A percentile compares a stretch with the other conserved stretches of the same genome.
Conservation (phyloP, 2,797 vertebrate genomes). For the Picus viridis region DNA sequence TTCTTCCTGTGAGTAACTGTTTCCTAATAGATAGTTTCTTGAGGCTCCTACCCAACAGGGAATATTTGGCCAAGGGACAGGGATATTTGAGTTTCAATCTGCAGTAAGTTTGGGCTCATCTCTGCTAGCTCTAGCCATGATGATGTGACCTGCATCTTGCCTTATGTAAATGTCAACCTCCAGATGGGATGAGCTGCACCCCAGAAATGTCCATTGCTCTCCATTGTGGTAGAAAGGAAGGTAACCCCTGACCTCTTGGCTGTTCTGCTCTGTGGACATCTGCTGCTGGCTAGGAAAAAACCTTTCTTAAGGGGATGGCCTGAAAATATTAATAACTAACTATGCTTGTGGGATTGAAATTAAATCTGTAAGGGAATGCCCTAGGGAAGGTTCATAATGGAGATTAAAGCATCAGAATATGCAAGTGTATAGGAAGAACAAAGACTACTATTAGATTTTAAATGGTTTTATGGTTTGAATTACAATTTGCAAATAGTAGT, state of each 20-base stretch:
- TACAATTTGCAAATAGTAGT: slow-evolving; percentile 10
- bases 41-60: neutral
- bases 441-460: slow-evolving; percentile 28
- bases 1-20: neutral
- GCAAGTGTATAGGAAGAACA: slow-evolving; percentile 40
- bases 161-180: neutral
- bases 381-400: slow-evolving; percentile 23
- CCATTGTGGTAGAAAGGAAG: neutral
- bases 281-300: slow-evolving; percentile 24
- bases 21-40: neutral
- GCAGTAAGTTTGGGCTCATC: neutral
- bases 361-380: slow-evolving; percentile 8
- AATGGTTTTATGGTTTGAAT: slow-evolving; percentile 20
- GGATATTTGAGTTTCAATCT: neutral
- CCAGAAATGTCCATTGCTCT: neutral
- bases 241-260: neutral
- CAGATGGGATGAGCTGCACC: neutral
- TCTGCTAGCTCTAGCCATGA: neutral
- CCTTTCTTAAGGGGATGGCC: neutral
- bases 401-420: slow-evolving; percentile 51
- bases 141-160: neutral
- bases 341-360: neutral
- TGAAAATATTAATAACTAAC: slow-evolving; percentile 29
- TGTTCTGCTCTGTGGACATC: neutral
- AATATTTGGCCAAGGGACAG: neutral